Conservation (phyloP, 2,113 vertebrate species). For the Corvus moneduloides region DNA sequence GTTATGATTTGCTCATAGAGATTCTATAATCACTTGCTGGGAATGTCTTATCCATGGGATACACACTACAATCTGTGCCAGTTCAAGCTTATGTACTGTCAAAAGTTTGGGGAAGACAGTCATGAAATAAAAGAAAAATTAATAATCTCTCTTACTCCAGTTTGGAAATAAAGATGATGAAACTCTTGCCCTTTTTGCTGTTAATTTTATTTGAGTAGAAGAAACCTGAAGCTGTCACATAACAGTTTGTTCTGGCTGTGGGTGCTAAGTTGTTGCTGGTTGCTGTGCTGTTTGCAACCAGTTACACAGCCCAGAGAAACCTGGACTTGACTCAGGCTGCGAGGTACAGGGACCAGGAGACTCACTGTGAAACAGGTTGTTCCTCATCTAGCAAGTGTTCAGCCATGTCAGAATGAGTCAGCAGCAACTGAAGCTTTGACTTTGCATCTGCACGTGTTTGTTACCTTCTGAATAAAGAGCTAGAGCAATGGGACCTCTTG, state of each 20-base stretch:
- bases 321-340: background rate
- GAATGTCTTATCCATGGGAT: background rate
- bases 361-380: accelerated
- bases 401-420: background rate
- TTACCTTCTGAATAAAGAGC: background rate
- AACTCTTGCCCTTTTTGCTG: background rate
- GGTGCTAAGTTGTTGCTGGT: background rate
- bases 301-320: background rate
- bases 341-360: background rate
- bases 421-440: background rate
- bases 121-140: background rate
- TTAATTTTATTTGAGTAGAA: background rate
- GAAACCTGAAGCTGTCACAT: background rate
- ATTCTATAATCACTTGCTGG: background rate
- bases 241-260: background rate
- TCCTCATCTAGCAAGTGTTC: background rate
- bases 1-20: background rate
- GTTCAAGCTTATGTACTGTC: background rate
- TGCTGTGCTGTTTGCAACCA: background rate
- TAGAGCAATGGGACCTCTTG: background rate
- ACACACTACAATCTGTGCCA: background rate
- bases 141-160: background rate
- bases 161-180: background rate
- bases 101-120: background rate
- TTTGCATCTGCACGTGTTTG: background rate